phyloP scores from a whole-genome alignment of 2,113 vertebrate genomes.

The Phainopepla nitens region DNA sequence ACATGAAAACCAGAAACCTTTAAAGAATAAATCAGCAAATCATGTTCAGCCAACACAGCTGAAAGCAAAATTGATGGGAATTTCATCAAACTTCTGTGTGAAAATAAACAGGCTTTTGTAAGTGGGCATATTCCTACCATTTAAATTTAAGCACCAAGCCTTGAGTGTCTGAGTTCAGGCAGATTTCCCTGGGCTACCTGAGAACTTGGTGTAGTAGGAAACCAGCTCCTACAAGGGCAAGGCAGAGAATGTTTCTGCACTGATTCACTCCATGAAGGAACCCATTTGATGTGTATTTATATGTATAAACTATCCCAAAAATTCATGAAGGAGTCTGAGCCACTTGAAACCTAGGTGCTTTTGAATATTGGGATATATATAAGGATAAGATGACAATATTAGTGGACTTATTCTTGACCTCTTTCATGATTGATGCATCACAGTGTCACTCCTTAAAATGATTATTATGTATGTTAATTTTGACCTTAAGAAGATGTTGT shows the following conservation, averaged over 20 bases:
- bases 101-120: not conserved
- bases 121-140: not conserved
- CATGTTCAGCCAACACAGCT: not conserved
- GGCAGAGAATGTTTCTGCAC: not conserved
- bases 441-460: slow-evolving; percentile 20
- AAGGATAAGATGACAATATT: not conserved
- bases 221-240: not conserved
- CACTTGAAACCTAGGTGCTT: not conserved
- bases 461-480: slow-evolving; percentile 50
- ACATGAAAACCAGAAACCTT: not conserved
- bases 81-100: not conserved
- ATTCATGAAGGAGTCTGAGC: not conserved
- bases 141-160: not conserved
- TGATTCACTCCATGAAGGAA: not conserved
- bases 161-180: not conserved
- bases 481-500: slow-evolving; percentile 38
- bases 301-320: not conserved
- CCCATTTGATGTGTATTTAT: not conserved
- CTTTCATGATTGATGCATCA: slow-evolving; percentile 36
- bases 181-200: not conserved
- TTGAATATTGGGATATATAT: not conserved
- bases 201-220: not conserved
- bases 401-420: slow-evolving; percentile 22
- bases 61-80: not conserved
- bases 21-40: slow-evolving; percentile 1